Percentiles rank a stretch among this genome's conserved stretches.
phyloP scores from a whole-genome alignment of 2,888 invertebrate species.

The Allacma fusca region DNA sequence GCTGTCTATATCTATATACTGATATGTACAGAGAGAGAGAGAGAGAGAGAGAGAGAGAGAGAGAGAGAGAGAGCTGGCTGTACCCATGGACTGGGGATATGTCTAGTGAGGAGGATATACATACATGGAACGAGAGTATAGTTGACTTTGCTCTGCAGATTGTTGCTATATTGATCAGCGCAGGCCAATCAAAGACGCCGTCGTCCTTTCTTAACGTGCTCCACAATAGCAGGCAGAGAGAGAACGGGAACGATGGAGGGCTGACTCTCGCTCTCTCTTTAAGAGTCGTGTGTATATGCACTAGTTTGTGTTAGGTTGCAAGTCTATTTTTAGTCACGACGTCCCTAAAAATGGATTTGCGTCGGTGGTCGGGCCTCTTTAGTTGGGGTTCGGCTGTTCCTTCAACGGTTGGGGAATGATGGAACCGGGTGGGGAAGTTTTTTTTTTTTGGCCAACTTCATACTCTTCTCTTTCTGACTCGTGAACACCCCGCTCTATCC shows the following conservation, averaged over 20 bases:
- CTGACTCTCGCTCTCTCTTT: constrained; percentile 28
- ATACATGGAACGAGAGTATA: too few relatives aligned
- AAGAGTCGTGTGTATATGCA: constrained; percentile 27
- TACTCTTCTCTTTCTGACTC: neutral
- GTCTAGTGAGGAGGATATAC: too few relatives aligned
- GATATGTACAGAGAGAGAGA: too few relatives aligned
- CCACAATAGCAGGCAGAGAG: constrained; percentile 28
- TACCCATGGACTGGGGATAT: too few relatives aligned
- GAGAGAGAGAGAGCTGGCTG: too few relatives aligned
- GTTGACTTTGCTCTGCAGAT: constrained; percentile 35
- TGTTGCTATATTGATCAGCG: constrained; percentile 58
- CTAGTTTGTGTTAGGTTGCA: constrained; percentile 36
- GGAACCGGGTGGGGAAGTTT: constrained; percentile 40
- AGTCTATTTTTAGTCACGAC: constrained; percentile 58
- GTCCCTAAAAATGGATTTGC: constrained; percentile 61
- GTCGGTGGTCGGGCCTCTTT: constrained; percentile 55
- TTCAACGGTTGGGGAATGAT: constrained; percentile 37
- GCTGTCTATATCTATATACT: too few relatives aligned
- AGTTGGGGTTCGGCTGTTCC: constrained; percentile 45
- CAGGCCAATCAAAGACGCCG: constrained; percentile 59
- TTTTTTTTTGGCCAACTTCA: constrained; percentile 30
- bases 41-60: too few relatives aligned
- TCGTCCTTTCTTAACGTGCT: constrained; percentile 49
- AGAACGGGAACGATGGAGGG: constrained; percentile 30
- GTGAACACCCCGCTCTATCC: constrained; percentile 34